Evolutionary conservation across 2,113 vertebrate species (phyloP).

Genomic region (Ammodytes marinus): DNA sequence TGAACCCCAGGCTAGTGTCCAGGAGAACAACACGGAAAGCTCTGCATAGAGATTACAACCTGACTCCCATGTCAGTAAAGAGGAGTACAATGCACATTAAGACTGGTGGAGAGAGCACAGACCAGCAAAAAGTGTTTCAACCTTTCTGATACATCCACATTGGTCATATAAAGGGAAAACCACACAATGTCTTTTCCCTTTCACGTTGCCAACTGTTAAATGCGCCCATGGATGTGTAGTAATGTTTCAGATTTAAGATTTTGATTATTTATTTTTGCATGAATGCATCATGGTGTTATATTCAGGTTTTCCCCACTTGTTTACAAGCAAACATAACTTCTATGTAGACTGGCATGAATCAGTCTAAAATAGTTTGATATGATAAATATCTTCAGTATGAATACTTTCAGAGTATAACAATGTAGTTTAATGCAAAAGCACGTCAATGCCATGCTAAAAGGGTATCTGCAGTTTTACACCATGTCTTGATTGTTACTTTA

Average conservation of each 20-base stretch:
- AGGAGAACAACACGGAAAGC: not conserved
- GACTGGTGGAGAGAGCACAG: not conserved
- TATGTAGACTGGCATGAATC: not conserved
- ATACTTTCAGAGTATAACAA: not conserved
- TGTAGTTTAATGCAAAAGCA: not conserved
- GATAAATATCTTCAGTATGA: too few species aligned
- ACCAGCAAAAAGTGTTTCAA: not conserved
- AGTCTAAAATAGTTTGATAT: too few species aligned
- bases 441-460: not conserved
- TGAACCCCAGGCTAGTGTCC: not conserved
- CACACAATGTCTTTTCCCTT: not conserved
- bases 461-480: not conserved
- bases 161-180: not conserved
- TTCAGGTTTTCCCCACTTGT: not conserved
- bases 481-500: not conserved
- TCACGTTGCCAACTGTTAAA: not conserved
- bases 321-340: not conserved
- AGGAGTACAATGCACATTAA: not conserved
- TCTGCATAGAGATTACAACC: not conserved
- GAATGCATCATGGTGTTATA: not conserved
- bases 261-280: slow-evolving; percentile 17
- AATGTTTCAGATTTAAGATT: not conserved
- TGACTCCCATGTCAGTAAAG: not conserved
- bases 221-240: not conserved
- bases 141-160: not conserved